These are phyloP conservation scores for Calvadosia cruxmelitensis DNA, from an alignment of 30 jellyfish, hydroid and myxozoan genomes.

Conservation along the genomic window DNA sequence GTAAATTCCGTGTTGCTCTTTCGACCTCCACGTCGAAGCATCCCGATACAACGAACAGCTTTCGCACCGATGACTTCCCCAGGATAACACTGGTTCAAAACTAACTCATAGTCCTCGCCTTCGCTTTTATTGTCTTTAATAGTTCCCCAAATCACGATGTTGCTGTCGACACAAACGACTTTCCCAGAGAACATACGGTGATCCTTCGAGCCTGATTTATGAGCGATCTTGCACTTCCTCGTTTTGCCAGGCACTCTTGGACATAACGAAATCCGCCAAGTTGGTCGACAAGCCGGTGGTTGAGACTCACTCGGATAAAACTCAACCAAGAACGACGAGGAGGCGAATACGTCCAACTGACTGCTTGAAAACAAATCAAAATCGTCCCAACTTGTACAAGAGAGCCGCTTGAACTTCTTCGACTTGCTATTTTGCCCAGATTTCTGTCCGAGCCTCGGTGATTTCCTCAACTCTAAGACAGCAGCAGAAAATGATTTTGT, in stretches of 20 bases:
- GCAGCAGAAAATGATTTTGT: neutral
- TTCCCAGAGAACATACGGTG: conserved; percentile 43
- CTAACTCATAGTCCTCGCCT: conserved; percentile 62
- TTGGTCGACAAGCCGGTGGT: conserved; percentile 33
- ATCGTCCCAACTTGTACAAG: conserved; percentile 55
- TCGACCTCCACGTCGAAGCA: conserved; percentile 38
- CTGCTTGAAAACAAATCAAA: neutral
- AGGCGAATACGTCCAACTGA: neutral
- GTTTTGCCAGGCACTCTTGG: conserved; percentile 62
- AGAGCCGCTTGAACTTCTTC: conserved; percentile 36
- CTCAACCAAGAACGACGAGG: conserved; percentile 16
- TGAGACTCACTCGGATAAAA: conserved; percentile 56
- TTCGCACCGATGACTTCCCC: conserved; percentile 1
- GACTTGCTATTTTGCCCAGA: neutral
- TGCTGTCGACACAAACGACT: conserved; percentile 21
- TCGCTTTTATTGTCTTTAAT: conserved; percentile 42
- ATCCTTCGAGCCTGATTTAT: conserved; percentile 12
- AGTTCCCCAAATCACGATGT: conserved; percentile 46
- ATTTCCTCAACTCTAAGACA: neutral
- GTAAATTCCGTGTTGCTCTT: conserved; percentile 22
- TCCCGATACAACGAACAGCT: conserved; percentile 17
- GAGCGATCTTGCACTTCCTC: conserved; percentile 52
- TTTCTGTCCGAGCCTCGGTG: neutral
- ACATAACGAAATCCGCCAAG: conserved; percentile 49
- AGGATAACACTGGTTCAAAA: neutral